A percentile compares a stretch with the other conserved stretches of the same genome.
phyloP scores from a whole-genome alignment of 2,113 vertebrate species.

The Ariopsis seemanni region DNA sequence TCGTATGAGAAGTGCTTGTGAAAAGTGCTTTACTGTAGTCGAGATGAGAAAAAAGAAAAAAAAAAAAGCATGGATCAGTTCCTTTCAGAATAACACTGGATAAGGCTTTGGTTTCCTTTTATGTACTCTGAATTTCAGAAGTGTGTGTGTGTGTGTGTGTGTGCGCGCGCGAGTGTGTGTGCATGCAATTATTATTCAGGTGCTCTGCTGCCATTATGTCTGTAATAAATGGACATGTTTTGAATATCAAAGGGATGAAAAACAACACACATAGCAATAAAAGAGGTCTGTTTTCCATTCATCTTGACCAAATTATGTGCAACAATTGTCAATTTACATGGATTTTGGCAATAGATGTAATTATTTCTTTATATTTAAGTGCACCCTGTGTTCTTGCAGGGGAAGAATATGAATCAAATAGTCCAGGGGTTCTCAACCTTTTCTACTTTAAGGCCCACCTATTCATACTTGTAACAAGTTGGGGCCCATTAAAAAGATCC shows the following conservation, averaged over 20 bases:
- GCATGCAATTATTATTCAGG: conserved; percentile 26
- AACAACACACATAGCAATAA: not conserved
- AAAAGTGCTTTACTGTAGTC: not conserved
- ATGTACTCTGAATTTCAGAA: not conserved
- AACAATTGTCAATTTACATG: not conserved
- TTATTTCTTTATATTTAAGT: not conserved
- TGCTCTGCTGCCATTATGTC: conserved; percentile 26
- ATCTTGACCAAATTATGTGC: not conserved
- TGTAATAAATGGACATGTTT: not conserved
- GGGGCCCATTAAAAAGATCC: too few relatives aligned
- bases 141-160: not conserved
- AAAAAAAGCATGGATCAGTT: not conserved
- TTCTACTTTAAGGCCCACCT: too few relatives aligned
- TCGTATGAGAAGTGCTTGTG: not conserved
- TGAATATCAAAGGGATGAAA: conserved; percentile 34
- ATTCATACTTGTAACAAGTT: too few relatives aligned
- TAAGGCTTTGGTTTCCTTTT: not conserved
- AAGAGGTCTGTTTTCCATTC: not conserved
- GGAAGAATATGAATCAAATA: not conserved
- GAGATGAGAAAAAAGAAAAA: not conserved
- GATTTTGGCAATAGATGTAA: not conserved
- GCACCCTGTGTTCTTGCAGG: not conserved
- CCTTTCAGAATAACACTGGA: not conserved
- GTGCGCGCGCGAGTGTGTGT: not conserved
- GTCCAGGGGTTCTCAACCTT: too few relatives aligned